phyloP scores from a whole-genome alignment of 1,140 invertebrate species.

The Pseudomyrmex flavicornis region DNA sequence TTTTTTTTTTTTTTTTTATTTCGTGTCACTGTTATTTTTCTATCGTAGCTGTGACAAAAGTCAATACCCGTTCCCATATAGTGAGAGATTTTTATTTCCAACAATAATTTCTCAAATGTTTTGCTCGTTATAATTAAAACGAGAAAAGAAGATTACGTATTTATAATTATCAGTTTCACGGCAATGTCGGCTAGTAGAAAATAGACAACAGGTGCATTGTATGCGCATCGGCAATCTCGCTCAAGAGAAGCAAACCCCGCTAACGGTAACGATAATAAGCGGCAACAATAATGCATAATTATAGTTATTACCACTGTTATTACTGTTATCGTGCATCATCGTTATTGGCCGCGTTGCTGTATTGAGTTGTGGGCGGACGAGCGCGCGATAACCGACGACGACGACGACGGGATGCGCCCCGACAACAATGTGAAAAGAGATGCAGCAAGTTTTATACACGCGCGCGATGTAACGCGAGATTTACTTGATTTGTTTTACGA shows the following conservation, averaged over 20 bases:
- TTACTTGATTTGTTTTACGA: constrained; percentile 30
- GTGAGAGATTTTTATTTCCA: too few relatives aligned
- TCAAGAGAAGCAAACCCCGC: constrained; percentile 26
- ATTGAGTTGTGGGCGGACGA: constrained; percentile 48
- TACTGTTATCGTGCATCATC: constrained; percentile 57
- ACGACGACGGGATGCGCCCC: neutral
- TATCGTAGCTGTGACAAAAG: too few relatives aligned
- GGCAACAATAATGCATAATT: constrained; percentile 56
- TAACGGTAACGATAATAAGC: constrained; percentile 59
- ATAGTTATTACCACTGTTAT: constrained; percentile 56
- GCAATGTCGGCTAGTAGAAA: neutral
- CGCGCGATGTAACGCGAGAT: constrained; percentile 15
- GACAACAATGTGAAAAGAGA: constrained; percentile 36
- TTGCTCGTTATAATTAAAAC: constrained; percentile 4
- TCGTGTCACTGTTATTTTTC: too few relatives aligned
- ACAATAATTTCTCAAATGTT: neutral
- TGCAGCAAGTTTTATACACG: constrained; percentile 12
- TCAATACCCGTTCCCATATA: too few relatives aligned
- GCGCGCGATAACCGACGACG: constrained; percentile 36
- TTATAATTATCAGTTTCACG: neutral
- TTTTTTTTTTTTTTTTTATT: too few relatives aligned
- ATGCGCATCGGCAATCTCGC: neutral
- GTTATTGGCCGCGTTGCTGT: constrained; percentile 33
- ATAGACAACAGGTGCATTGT: constrained; percentile 33
- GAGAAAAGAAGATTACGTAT: neutral